These are phyloP conservation scores for Rutilus rutilus DNA, from an alignment of 2,113 vertebrate species.

Conservation along the genomic window DNA sequence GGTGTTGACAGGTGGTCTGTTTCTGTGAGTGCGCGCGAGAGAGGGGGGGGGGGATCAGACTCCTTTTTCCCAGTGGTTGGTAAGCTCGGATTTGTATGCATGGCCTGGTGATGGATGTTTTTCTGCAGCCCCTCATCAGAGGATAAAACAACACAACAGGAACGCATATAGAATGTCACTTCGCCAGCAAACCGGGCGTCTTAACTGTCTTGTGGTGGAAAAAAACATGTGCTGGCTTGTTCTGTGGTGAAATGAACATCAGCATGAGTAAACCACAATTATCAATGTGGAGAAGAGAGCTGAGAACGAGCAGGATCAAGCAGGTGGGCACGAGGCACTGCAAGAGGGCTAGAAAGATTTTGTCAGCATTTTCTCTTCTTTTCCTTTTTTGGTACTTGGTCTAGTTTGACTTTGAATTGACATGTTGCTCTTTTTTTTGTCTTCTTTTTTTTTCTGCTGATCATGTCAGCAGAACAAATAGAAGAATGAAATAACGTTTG, in stretches of 20 bases:
- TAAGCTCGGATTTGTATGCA: conserved; percentile 37
- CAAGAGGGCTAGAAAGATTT: not conserved
- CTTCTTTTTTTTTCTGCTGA: conserved; percentile 46
- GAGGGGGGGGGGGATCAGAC: conserved; percentile 8
- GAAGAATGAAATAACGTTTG: no score
- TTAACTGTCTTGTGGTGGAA: conserved; percentile 49
- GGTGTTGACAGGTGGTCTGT: conserved; percentile 67
- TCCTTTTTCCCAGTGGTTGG: conserved; percentile 34
- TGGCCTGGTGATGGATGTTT: conserved; percentile 68
- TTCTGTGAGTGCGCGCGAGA: conserved; percentile 2
- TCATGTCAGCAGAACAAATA: no score
- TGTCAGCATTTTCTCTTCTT: not conserved
- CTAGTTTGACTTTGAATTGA: no score
- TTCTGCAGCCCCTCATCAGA: conserved; percentile 51
- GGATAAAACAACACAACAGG: conserved; percentile 43
- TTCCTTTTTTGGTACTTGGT: conserved; percentile 62
- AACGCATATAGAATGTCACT: conserved; percentile 61
- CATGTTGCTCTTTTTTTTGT: not conserved
- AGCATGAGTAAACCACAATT: conserved; percentile 1
- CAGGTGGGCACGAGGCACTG: not conserved
- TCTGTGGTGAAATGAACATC: conserved; percentile 35
- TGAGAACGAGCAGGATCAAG: not conserved
- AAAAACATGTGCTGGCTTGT: conserved; percentile 55
- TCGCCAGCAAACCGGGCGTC: conserved; percentile 34
- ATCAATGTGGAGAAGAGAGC: not conserved